These are phyloP conservation scores for Apis mellifera DNA, from an alignment of 1,140 invertebrate genomes.

Conservation along the genomic window DNA sequence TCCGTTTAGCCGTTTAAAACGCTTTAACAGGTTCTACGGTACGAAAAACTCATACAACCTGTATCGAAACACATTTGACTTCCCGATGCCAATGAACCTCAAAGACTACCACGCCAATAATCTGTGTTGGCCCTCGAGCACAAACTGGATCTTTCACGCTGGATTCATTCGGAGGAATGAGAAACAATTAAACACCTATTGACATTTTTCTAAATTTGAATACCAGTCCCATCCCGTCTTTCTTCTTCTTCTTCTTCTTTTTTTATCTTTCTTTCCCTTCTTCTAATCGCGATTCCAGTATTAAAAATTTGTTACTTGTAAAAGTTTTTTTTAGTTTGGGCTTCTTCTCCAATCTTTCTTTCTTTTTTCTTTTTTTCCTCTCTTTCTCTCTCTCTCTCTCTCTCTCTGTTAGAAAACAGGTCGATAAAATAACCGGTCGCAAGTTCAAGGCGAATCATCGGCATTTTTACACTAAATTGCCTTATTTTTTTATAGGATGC, in stretches of 20 bases:
- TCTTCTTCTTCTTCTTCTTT: not conserved
- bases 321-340: no score
- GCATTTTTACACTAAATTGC: constrained; percentile 34
- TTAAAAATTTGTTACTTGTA: not conserved
- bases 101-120: constrained; percentile 13
- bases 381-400: no score
- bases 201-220: constrained; percentile 49
- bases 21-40: constrained; percentile 25
- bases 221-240: constrained; percentile 38
- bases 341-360: not conserved
- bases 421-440: constrained; percentile 32
- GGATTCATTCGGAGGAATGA: not conserved
- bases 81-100: constrained; percentile 39
- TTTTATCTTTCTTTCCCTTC: not conserved
- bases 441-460: constrained; percentile 64
- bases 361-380: no score
- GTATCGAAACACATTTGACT: constrained; percentile 6
- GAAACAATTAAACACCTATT: constrained; percentile 53
- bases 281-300: not conserved
- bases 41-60: constrained; percentile 20
- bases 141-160: constrained; percentile 14
- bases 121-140: not conserved
- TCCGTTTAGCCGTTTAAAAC: constrained; percentile 18
- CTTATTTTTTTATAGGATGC: constrained; percentile 51
- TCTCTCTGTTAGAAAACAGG: not conserved